These are phyloP conservation scores for Sebastes fasciatus DNA, from an alignment of 2,113 vertebrate genomes.

Conservation along the genomic window DNA sequence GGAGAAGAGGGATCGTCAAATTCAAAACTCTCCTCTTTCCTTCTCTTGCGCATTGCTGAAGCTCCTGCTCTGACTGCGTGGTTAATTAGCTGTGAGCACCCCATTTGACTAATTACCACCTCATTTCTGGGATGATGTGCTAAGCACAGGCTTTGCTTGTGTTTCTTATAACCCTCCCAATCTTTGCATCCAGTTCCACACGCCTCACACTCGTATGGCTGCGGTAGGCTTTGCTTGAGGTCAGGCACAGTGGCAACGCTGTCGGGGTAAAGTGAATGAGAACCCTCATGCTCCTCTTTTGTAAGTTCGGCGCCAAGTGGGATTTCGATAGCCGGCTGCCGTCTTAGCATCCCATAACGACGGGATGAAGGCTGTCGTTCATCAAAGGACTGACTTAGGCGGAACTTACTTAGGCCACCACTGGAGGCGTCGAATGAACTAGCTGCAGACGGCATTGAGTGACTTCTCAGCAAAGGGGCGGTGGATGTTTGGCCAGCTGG, in stretches of 20 bases:
- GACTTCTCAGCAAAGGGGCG: slow-evolving; percentile 94
- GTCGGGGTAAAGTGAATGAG: slow-evolving; percentile 65
- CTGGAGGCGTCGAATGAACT: slow-evolving; percentile 86
- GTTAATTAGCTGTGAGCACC: slow-evolving; percentile 87
- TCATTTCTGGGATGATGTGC: slow-evolving; percentile 81
- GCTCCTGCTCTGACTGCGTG: slow-evolving; percentile 87
- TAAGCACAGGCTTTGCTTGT: slow-evolving; percentile 91
- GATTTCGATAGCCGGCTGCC: slow-evolving; percentile 95
- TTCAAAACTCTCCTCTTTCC: slow-evolving; percentile 93
- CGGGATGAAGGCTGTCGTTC: slow-evolving; percentile 88
- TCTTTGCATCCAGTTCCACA: slow-evolving; percentile 93
- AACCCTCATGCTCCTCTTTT: slow-evolving; percentile 68
- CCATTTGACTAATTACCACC: slow-evolving; percentile 81
- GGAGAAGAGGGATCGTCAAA: slow-evolving; percentile 86
- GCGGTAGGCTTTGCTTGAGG: slow-evolving; percentile 65
- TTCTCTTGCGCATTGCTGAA: slow-evolving; percentile 89
- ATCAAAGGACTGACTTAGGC: slow-evolving; percentile 94
- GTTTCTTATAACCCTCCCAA: slow-evolving; percentile 92
- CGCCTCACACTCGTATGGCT: slow-evolving; percentile 90
- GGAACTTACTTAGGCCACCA: slow-evolving; percentile 85
- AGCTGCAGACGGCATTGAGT: slow-evolving; percentile 93
- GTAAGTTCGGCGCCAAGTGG: slow-evolving; percentile 88
- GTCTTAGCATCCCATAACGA: slow-evolving; percentile 91
- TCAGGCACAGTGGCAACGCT: slow-evolving; percentile 67
- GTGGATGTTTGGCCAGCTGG: slow-evolving; percentile 71